Evolutionary conservation across 2,888 invertebrate genomes (phyloP).

Genomic region (Leistus spinibarbis): DNA sequence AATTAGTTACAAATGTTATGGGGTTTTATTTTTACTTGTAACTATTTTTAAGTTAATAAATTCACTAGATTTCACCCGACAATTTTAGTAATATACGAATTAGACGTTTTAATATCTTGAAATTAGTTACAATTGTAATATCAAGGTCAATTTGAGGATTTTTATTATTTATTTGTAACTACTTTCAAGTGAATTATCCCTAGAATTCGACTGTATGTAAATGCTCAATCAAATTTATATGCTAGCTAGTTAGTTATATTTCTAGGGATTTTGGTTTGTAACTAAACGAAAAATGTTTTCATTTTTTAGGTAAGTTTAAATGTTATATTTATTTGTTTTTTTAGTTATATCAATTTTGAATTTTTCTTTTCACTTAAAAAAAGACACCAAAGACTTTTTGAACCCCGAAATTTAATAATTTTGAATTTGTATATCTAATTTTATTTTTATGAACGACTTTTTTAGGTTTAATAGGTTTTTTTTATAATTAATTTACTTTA

Average conservation of each 20-base stretch:
- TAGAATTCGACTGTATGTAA: not conserved
- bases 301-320: not conserved
- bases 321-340: not conserved
- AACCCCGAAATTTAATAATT: not conserved
- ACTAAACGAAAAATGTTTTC: not conserved
- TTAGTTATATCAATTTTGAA: not conserved
- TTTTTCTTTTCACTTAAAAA: not conserved
- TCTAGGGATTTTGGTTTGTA: not conserved
- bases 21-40: no score
- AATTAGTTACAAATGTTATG: no score
- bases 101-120: not conserved
- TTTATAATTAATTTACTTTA: not conserved
- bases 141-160: not conserved
- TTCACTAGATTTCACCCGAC: no score
- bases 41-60: no score
- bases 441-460: not conserved
- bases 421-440: no score
- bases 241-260: not conserved
- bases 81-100: no score
- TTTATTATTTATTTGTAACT: no score
- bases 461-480: not conserved
- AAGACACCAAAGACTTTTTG: not conserved
- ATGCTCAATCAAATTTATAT: not conserved
- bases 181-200: not conserved
- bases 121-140: not conserved